These are phyloP conservation scores for Monopis laevigella DNA, from an alignment of 2,888 invertebrate species.

Conservation along the genomic window DNA sequence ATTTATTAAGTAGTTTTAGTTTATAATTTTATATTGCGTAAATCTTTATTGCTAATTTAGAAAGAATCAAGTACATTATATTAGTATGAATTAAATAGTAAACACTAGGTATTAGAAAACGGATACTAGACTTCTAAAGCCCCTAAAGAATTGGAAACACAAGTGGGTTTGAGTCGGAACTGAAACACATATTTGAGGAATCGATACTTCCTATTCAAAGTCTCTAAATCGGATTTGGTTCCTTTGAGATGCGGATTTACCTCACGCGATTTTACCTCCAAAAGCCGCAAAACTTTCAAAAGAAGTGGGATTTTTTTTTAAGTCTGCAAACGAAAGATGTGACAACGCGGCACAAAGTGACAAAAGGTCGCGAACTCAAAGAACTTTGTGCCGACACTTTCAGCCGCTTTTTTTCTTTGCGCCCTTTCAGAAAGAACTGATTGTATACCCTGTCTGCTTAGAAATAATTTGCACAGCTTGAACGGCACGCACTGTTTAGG, in stretches of 20 bases:
- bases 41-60: too few relatives aligned
- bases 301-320: constrained; percentile 21
- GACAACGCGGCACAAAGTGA: constrained; percentile 26
- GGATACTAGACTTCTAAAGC: too few relatives aligned
- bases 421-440: constrained; percentile 13
- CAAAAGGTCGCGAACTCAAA: constrained; percentile 30
- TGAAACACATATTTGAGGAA: background rate
- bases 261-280: constrained; percentile 3
- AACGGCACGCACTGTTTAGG: constrained; percentile 28
- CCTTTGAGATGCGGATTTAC: constrained; percentile 7
- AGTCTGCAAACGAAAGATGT: constrained; percentile 29
- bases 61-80: too few relatives aligned
- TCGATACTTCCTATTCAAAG: background rate
- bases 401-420: constrained; percentile 27
- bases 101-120: too few relatives aligned
- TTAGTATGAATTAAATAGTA: too few relatives aligned
- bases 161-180: background rate
- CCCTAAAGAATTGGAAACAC: too few relatives aligned
- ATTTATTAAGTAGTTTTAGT: too few relatives aligned
- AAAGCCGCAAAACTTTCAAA: constrained; percentile 11
- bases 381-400: constrained; percentile 36
- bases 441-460: constrained; percentile 9
- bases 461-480: constrained; percentile 9
- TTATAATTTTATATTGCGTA: too few relatives aligned
- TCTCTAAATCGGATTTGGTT: constrained; percentile 7